Base-by-base conservation (phyloP, 2,888 invertebrate species). In the Plagodis dolabraria region DNA sequence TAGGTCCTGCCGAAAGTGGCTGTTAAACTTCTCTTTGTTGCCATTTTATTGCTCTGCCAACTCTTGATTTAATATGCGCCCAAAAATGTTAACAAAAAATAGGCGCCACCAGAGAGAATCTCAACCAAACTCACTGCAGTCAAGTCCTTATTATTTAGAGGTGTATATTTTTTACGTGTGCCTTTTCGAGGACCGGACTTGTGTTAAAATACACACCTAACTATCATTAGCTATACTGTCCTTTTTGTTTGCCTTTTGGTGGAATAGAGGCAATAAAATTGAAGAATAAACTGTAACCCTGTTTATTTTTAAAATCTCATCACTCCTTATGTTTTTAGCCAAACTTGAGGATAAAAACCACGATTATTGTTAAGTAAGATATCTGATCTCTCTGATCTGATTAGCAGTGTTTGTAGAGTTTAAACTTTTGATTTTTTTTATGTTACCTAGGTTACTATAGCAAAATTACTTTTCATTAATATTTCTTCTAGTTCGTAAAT, bases 151-250 rank as follows among this genome's bases (percentile, higher is more conserved):
- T 87, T 86, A 86, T 87, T 75, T 75, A 76, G 80, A 86, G 87
- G 86, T 80, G 83, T 80, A 78, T 83, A 83, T 88, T 92, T 92
- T 91, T 92, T 91, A 87, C 74, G 63, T 72, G 74, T 74, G 77
- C 80, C 83, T 84, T 91, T 87, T 83, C 82, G 83, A 52, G 79
- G 80, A 77, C 77, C 82, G 71, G 82, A 83, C 77, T 85, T 87
- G 92, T 92, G 92, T 92, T 92, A 92, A 92, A 92, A 92, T 92
- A 89, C 90, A 89, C 92, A 92, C 92, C 92, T 92, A 87, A 89
- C 83, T 84, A 91, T 89, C 87, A 91, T 92, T 90, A 90, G 86
- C 89, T 89, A 91, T 92, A 91, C 83, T 83, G 82, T 81, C 89
- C 88, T 89, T 91, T 92, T 89, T 90, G 87, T 89, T 83, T 83